Conservation (phyloP, 1,140 invertebrate species). For the Dendroctonus ponderosae region DNA sequence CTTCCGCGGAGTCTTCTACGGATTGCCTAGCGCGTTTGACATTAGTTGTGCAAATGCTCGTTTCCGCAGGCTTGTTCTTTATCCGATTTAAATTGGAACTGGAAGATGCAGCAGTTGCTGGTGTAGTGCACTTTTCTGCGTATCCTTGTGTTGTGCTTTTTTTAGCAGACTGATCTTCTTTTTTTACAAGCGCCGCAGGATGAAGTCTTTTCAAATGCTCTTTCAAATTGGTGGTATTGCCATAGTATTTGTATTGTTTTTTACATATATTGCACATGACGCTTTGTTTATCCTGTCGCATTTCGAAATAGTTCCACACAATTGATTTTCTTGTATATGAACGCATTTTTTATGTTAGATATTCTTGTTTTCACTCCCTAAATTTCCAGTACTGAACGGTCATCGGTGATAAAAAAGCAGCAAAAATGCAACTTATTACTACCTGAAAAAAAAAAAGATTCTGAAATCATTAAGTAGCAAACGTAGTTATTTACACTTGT, state of each 20-base stretch:
- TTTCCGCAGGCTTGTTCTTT: no score
- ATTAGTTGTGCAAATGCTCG: no score
- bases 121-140: background rate
- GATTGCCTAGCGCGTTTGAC: no score
- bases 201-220: slow-evolving; percentile 7
- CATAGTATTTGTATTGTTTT: slow-evolving; percentile 18
- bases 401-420: no score
- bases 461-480: no score
- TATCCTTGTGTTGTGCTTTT: background rate
- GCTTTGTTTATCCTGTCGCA: slow-evolving; percentile 6
- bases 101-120: no score
- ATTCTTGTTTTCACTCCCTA: no score
- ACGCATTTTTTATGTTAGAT: background rate
- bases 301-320: slow-evolving; percentile 20
- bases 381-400: no score
- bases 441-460: no score
- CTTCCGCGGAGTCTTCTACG: background rate
- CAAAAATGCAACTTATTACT: no score
- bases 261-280: slow-evolving; percentile 9
- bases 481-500: no score
- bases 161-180: background rate
- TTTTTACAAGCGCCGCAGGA: background rate
- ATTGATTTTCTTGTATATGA: background rate
- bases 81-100: no score
- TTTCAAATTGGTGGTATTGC: slow-evolving; percentile 13